Conservation (phyloP, 2,113 vertebrate species). For the Phalacrocorax pelagicus region DNA sequence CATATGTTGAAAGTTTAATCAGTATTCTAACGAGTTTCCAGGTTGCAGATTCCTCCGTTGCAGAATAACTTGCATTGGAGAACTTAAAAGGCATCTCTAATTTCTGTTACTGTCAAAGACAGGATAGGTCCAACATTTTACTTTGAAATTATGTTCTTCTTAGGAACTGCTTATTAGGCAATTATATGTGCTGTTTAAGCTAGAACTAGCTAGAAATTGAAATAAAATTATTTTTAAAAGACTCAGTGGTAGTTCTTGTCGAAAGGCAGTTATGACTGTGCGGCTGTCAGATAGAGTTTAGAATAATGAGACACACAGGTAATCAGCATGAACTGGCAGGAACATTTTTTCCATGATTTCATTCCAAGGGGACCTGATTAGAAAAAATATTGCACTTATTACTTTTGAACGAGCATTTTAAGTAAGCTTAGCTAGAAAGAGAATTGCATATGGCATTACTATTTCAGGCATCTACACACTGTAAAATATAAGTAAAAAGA, state of each 20-base stretch:
- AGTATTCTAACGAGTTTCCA: background rate
- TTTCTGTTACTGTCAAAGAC: slow-evolving; percentile 44
- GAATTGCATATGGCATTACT: slow-evolving; percentile 12
- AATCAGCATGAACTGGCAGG: slow-evolving; percentile 38
- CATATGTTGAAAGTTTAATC: background rate
- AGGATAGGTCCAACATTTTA: slow-evolving; percentile 52
- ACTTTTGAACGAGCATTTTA: slow-evolving; percentile 41
- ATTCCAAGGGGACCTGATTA: slow-evolving; percentile 42
- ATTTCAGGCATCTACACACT: slow-evolving; percentile 21
- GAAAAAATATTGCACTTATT: slow-evolving; percentile 34
- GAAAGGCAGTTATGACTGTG: slow-evolving; percentile 54
- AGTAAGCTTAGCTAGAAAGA: slow-evolving; percentile 37
- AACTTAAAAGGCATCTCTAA: slow-evolving; percentile 57
- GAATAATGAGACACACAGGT: slow-evolving; percentile 46
- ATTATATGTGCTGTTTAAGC: slow-evolving; percentile 62
- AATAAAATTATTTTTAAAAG: slow-evolving; percentile 59
- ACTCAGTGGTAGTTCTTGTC: slow-evolving; percentile 38
- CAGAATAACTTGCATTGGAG: background rate
- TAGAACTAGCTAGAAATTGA: slow-evolving; percentile 47
- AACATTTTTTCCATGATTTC: slow-evolving; percentile 29
- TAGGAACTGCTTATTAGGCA: slow-evolving; percentile 68
- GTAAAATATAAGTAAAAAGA: background rate
- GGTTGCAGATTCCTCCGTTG: slow-evolving; percentile 2
- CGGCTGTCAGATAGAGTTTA: slow-evolving; percentile 14
- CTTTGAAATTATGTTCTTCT: slow-evolving; percentile 66